Percentiles rank a stretch among this genome's conserved stretches.
phyloP scores from a whole-genome alignment of 1,140 invertebrate genomes.

The Macrobrachium nipponense region DNA sequence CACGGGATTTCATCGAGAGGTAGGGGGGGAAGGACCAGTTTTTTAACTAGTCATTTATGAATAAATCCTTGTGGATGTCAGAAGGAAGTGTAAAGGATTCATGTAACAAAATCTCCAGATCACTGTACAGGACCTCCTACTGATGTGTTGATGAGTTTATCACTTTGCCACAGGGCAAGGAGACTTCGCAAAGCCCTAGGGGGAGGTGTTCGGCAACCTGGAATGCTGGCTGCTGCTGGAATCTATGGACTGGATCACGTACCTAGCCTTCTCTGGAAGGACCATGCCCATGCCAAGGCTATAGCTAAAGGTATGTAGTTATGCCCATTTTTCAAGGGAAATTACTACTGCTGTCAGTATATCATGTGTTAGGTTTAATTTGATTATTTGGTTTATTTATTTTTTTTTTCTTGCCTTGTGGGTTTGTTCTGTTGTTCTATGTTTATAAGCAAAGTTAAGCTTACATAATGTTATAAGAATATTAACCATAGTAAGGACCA shows the following conservation, averaged over 20 bases:
- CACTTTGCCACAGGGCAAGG: constrained; percentile 73
- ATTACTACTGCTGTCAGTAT: background rate
- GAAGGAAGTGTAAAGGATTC: background rate
- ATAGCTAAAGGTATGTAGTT: constrained; percentile 76
- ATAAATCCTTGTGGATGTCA: background rate
- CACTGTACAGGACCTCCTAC: too few species aligned
- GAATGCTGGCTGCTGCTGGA: constrained; percentile 89
- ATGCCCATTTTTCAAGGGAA: too few species aligned
- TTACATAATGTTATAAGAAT: too few species aligned
- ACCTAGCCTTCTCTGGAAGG: constrained; percentile 77
- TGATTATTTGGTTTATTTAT: too few species aligned
- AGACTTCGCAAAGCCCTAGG: constrained; percentile 87
- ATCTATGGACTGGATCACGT: constrained; percentile 83
- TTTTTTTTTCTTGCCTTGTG: too few species aligned
- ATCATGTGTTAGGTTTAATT: too few species aligned
- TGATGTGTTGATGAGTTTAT: too few species aligned
- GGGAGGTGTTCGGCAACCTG: constrained; percentile 91
- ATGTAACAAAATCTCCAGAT: background rate
- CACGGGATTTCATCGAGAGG: constrained; percentile 81
- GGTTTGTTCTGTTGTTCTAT: too few species aligned
- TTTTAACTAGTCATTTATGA: background rate
- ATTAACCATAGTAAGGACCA: too few species aligned
- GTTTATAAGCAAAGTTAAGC: too few species aligned
- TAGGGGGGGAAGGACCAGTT: constrained; percentile 66
- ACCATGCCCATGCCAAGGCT: constrained; percentile 79